phyloP scores from a whole-genome alignment of 1,140 invertebrate species.

The Stegodyphus mimosarum region DNA sequence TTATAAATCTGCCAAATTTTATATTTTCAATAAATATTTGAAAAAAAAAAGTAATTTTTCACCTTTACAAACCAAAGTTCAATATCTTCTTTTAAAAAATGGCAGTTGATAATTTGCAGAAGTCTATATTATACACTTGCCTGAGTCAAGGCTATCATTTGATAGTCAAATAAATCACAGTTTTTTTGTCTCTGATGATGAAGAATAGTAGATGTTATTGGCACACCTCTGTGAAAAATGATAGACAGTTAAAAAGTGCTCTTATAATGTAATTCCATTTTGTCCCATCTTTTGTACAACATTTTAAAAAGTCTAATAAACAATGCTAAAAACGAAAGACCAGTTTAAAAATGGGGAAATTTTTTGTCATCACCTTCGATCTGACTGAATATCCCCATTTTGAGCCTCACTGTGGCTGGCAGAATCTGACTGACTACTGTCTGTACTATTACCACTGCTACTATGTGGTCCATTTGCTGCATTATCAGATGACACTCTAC shows the following conservation, averaged over 20 bases:
- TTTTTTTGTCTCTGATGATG: conserved; percentile 2
- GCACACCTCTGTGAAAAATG: conserved; percentile 31
- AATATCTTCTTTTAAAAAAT: conserved; percentile 14
- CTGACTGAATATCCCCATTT: conserved; percentile 57
- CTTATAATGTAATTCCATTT: neutral
- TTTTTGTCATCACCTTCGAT: conserved; percentile 50
- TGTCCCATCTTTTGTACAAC: neutral
- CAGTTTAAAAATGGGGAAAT: neutral
- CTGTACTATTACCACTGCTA: conserved; percentile 52
- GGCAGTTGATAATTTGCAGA: conserved; percentile 22
- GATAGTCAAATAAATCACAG: conserved; percentile 46
- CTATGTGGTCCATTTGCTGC: conserved; percentile 43
- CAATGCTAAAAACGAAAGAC: neutral
- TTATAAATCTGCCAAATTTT: too few relatives aligned
- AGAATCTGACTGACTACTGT: conserved; percentile 62
- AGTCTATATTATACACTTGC: neutral
- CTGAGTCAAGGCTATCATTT: conserved; percentile 10
- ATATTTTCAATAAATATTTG: neutral
- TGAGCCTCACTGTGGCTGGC: conserved; percentile 55
- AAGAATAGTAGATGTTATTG: conserved; percentile 39
- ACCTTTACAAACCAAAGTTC: neutral
- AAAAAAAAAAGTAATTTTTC: neutral
- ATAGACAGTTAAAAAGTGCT: conserved; percentile 9
- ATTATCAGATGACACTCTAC: conserved; percentile 60
- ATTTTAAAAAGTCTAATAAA: neutral